These are phyloP conservation scores for Lingula anatina DNA, from an alignment of 2,888 invertebrate genomes.

Conservation along the genomic window DNA sequence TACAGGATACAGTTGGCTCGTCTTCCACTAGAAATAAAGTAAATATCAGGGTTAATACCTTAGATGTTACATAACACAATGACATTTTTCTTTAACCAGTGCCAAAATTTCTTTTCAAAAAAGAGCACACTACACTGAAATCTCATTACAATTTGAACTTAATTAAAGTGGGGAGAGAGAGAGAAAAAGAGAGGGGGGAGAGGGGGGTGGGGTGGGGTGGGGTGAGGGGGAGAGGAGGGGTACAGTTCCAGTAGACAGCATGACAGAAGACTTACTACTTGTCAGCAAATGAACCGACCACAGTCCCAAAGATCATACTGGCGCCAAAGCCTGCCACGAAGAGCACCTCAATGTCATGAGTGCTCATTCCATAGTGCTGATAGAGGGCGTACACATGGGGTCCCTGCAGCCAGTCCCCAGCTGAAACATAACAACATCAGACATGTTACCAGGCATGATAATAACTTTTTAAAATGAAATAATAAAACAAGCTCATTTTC, in stretches of 20 bases:
- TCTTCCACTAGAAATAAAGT: constrained; percentile 51
- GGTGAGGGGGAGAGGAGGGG: too few relatives aligned
- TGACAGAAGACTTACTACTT: constrained; percentile 51
- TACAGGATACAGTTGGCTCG: constrained; percentile 55
- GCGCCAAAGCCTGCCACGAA: constrained; percentile 58
- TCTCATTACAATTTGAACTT: too few relatives aligned
- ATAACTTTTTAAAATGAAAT: too few relatives aligned
- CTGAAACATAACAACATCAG: constrained; percentile 40
- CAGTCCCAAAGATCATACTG: constrained; percentile 55
- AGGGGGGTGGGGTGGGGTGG: too few relatives aligned
- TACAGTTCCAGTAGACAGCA: background rate
- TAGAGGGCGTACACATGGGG: constrained; percentile 57
- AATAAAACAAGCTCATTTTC: too few relatives aligned
- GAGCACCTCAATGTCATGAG: constrained; percentile 54
- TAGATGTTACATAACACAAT: background rate
- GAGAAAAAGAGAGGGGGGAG: too few relatives aligned
- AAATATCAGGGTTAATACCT: background rate
- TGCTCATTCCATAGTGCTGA: constrained; percentile 54
- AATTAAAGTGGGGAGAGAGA: too few relatives aligned
- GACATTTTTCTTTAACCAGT: too few relatives aligned
- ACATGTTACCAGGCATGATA: too few relatives aligned
- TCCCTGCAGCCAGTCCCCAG: constrained; percentile 57
- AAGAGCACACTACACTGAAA: too few relatives aligned
- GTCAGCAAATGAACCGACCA: constrained; percentile 56
- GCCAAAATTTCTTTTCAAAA: too few relatives aligned